Evolutionary conservation across 1,140 invertebrate species (phyloP).

Genomic region (Vanessa tameamea): DNA sequence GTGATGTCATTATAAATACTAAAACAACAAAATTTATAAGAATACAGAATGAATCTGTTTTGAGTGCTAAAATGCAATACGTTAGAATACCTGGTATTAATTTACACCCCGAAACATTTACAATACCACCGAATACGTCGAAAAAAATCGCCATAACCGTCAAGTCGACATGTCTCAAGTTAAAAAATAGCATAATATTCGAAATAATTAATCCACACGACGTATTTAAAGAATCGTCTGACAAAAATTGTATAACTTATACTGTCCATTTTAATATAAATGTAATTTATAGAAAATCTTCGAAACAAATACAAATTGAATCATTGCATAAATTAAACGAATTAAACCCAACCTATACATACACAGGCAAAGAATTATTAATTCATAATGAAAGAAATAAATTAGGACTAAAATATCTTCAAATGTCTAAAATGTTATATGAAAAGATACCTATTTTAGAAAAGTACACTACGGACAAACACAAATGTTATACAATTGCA

Average conservation of each 20-base stretch:
- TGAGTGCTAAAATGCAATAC: constrained; percentile 57
- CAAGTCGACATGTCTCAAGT: constrained; percentile 57
- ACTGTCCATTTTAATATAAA: constrained; percentile 50
- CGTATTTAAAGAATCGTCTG: constrained; percentile 32
- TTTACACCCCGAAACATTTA: constrained; percentile 55
- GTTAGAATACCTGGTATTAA: constrained; percentile 54
- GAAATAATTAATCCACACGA: constrained; percentile 58
- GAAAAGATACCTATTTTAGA: constrained; percentile 42
- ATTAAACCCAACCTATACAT: constrained; percentile 56
- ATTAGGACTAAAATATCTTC: constrained; percentile 45
- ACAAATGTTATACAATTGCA: constrained; percentile 43
- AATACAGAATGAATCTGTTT: constrained; percentile 61
- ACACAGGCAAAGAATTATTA: constrained; percentile 49
- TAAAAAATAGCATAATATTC: constrained; percentile 52
- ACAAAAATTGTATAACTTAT: constrained; percentile 58
- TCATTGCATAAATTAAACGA: constrained; percentile 66
- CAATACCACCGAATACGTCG: constrained; percentile 56
- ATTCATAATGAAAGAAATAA: constrained; percentile 45
- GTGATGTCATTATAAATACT: constrained; percentile 55
- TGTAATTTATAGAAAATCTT: constrained; percentile 45
- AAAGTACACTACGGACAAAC: constrained; percentile 45
- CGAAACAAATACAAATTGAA: constrained; percentile 45
- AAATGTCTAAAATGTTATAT: constrained; percentile 41
- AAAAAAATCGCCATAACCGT: constrained; percentile 49
- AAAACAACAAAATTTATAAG: constrained; percentile 53